Conservation (phyloP, 1,140 invertebrate species). For the Hydropsyche tenuis region DNA sequence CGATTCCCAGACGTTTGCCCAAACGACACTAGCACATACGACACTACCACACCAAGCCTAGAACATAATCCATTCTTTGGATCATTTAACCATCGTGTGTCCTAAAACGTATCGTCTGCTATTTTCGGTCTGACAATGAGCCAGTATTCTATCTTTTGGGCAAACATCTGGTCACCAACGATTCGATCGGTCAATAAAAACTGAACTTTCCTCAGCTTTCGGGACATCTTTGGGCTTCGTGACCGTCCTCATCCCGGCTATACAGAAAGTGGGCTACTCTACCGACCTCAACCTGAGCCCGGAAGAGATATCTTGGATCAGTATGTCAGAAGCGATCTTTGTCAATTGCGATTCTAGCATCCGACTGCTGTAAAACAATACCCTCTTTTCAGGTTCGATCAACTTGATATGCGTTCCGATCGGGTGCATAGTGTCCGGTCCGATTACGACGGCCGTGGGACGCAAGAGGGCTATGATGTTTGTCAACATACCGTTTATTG, state of each 20-base stretch:
- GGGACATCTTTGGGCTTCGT: conserved; percentile 27
- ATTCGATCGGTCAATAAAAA: no score
- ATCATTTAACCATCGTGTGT: no score
- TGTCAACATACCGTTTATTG: conserved; percentile 72
- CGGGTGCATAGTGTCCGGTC: conserved; percentile 75
- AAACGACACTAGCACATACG: no score
- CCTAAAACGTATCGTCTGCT: no score
- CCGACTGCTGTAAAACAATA: background rate
- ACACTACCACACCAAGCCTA: no score
- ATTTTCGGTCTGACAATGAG: background rate
- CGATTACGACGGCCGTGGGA: conserved; percentile 72
- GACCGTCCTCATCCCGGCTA: conserved; percentile 30
- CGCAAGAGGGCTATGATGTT: conserved; percentile 75
- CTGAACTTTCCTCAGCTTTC: conserved; percentile 9
- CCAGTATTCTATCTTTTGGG: background rate
- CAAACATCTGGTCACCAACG: no score
- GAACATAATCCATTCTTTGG: no score
- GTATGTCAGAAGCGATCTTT: conserved; percentile 3
- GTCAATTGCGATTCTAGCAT: background rate
- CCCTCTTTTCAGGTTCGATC: conserved; percentile 16
- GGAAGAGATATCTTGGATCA: conserved; percentile 34
- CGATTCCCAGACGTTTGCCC: no score
- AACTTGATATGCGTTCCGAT: conserved; percentile 35
- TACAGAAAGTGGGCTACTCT: background rate
- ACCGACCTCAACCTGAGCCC: background rate